Evolutionary conservation across 2,888 invertebrate species (phyloP), one percentile per base, ranked within the genome.

Genomic region (Ecliptopera silaceata): DNA sequence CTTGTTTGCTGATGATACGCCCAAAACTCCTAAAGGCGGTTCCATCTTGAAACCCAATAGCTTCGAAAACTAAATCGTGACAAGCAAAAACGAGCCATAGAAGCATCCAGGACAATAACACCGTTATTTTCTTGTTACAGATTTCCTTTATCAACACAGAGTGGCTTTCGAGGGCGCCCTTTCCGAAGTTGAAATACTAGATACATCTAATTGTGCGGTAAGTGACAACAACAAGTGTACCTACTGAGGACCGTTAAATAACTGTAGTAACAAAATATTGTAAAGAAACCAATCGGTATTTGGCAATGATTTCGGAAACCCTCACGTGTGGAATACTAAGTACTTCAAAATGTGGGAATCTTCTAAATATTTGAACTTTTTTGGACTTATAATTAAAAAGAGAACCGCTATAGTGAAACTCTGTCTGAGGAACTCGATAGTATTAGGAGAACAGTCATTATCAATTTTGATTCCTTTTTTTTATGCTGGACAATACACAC

Each of bases 151-250:
- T 88, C 93, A 95, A 75, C 95, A 96, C 82, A 93, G 94, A 83
- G 94, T 95, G 70, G 95, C 94, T 65, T 95, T 95, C 84, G 95
- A 95, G 82, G 95, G 94, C 75, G 95, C 94, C 66, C 93, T 94
- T 68, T 95, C 95, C 62, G 95, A 95, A 88, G 94, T 95, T 72
- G 96, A 95, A 92, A 95, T 95, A 84, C 91, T 95, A 86, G 96
- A 95, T 88, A 96, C 95, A 70, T 95, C 95, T 70, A 95, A 94
- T 91, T 95, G 95, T 91, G 94, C 94, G 92, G 96, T 96, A 92
- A 94, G 95, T 64, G 66, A 75, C 66, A 61, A 53, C 58, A 31
- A 34, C 39, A 56, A 56, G 10, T 6, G n/a, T 17, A 38, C 26
- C 26, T 48, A 13, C 2, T 39, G 38, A 4, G n/a, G 11, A 11